Base-by-base conservation (phyloP, 2,797 vertebrate genomes). In the Salarias fasciatus region DNA sequence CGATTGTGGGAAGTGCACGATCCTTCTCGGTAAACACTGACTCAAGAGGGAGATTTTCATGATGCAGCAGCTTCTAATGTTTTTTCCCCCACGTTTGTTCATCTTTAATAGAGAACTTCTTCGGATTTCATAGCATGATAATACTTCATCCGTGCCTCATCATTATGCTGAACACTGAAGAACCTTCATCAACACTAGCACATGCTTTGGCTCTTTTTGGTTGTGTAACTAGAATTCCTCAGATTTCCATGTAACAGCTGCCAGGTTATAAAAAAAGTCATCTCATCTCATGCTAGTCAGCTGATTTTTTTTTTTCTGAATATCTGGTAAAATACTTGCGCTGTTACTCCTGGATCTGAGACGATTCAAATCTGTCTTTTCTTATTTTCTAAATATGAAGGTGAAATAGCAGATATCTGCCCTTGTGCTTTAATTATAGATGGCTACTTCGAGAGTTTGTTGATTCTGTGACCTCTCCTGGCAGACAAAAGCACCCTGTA, bases 391-490 rank as follows among this genome's bases (percentile, higher is more conserved):
- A 43, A 5, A 35, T 7, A 42, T n/a, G 13, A 15, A 18, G 37
- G 7, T 30, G 10, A 13, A 33, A 8, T 9, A 54, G 3, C 36
- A 5, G 10, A 37, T 2, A 31, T 43, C 5, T 12, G 6, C 10
- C 9, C 13, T 43, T 28, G 8, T 54, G 37, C 46, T 58, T 61
- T 45, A 7, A 15, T 24, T 44, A 5, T 51, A 53, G 42, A 30
- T 30, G 9, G 12, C 30, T 38, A 11, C 36, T 52, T 68, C 62
- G 77, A 79, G 50, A 79, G 49, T 65, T 18, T 68, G 42, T 10
- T 11, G 55, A 60, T 1, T 33, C 37, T 29, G 11, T 24, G 14
- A 37, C 11, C 10, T 55, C 33, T 41, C 11, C 10, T 18, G 8
- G 10, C 42, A 56, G 9, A 53, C 51, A 41, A 63, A 79, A 55